Evolutionary conservation across 2,797 vertebrate species (phyloP), one percentile per base, ranked within the genome.

Genomic region (Gadopsis bispinosus): DNA sequence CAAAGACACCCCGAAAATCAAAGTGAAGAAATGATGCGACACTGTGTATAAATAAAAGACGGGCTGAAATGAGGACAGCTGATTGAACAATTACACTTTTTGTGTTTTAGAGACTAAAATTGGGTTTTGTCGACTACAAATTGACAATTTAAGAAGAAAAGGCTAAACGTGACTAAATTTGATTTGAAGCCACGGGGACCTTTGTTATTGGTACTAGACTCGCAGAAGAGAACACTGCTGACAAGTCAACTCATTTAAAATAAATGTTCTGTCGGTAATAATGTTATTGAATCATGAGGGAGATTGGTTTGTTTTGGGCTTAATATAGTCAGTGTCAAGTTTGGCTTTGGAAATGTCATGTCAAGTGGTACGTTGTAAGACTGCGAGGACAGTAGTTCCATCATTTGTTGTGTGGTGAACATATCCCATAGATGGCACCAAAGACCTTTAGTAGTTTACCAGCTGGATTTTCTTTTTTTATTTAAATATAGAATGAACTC

Each of bases 401-500:
- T 43, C n/a, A 20, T 5, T 12, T 20, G 16, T 9, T 67, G 22
- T 64, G 7, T 35, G 33, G 17, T 54, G 29, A 41, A n/a, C 11
- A 63, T 20, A 26, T 77, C 76, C 73, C 0, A 13, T 73, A 85
- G 73, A 69, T 82, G 83, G 76, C 79, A 82, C 83, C 68, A 79
- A 3, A 81, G 54, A 45, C 64, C 51, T 78, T 41, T 19, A 12
- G 61, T 17, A 61, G 45, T 43, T n/a, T 17, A 26, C 10, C 19
- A 10, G 31, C 1, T 3, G 0, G 16, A 26, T 43, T 43, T 20
- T 3, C 20, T 29, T 37, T 35, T 5, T 35, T 35, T 35, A 6
- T 7, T 35, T 65, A 26, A 26, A 26, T 26, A 26, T 35, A 11
- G 13, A 62, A 16, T 66, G 4, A 6, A 7, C n/a, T 51, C 17